These are phyloP conservation scores for Serilophus lunatus DNA, from an alignment of 2,113 vertebrate species.

Conservation along the genomic window DNA sequence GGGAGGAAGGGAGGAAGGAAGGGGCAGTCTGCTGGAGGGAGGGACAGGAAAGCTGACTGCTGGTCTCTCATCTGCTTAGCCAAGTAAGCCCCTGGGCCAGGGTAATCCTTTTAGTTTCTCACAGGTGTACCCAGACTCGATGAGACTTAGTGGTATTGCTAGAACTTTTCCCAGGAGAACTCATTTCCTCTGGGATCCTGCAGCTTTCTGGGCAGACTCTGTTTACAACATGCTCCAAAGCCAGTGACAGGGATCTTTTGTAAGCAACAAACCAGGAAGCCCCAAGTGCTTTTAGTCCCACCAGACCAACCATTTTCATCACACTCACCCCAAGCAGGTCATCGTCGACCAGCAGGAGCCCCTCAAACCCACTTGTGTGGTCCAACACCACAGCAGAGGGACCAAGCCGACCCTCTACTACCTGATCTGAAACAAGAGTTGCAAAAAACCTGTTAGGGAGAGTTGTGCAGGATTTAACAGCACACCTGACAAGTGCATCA, in stretches of 20 bases:
- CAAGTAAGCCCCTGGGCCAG: neutral
- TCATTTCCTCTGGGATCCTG: neutral
- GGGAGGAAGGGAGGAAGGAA: slow-evolving; percentile 13
- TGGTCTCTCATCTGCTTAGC: neutral
- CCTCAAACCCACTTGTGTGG: slow-evolving; percentile 95
- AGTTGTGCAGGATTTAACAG: neutral
- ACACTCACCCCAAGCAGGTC: slow-evolving; percentile 92
- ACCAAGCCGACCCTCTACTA: slow-evolving; percentile 85
- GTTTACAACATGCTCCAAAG: neutral
- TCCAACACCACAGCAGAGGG: slow-evolving; percentile 91
- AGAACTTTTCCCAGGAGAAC: neutral
- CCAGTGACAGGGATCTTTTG: neutral
- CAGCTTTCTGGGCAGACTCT: neutral
- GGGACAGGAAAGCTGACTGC: neutral
- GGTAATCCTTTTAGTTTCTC: neutral
- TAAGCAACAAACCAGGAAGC: neutral
- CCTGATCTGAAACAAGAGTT: slow-evolving; percentile 73
- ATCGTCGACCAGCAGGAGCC: slow-evolving; percentile 93
- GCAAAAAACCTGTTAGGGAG: slow-evolving; percentile 1
- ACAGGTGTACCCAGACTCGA: neutral
- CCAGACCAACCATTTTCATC: neutral
- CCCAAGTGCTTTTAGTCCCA: neutral
- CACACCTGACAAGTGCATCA: neutral
- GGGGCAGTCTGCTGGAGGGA: neutral
- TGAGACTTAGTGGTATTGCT: neutral